phyloP scores from a whole-genome alignment of 2,797 vertebrate species.

The Heterohyrax brucei region DNA sequence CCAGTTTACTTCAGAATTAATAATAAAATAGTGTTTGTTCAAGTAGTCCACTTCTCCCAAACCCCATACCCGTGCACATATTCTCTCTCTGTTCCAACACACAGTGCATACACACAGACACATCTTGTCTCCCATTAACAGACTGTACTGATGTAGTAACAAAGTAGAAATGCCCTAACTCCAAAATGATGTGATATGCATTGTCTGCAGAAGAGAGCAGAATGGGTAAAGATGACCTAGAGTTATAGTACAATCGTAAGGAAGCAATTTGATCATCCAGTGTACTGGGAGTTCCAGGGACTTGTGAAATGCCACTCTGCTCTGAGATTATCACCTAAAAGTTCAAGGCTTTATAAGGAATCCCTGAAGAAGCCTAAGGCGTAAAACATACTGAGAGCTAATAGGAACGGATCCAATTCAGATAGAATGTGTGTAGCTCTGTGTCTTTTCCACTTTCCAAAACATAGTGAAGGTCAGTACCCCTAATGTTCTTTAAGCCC shows the following conservation, averaged over 20 bases:
- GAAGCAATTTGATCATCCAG: not conserved
- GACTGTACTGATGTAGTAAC: not conserved
- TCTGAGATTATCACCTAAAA: slow-evolving; percentile 23
- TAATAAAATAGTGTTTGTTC: not conserved
- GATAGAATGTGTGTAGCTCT: not conserved
- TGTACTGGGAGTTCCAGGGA: not conserved
- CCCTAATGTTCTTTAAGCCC: not conserved
- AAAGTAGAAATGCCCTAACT: not conserved
- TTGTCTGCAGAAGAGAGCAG: not conserved
- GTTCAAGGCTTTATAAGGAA: not conserved
- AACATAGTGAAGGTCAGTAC: not conserved
- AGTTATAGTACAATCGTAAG: not conserved
- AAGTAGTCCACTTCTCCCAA: not conserved
- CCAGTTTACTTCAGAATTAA: not conserved
- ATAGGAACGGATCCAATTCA: not conserved
- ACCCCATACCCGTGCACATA: not conserved
- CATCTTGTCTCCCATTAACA: not conserved
- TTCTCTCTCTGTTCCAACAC: not conserved
- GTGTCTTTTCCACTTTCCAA: not conserved
- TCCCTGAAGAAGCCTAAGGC: not conserved
- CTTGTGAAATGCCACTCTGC: not conserved
- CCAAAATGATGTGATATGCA: not conserved
- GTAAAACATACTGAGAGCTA: not conserved
- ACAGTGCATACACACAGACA: not conserved
- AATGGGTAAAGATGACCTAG: not conserved